Evolutionary conservation across 2,797 vertebrate genomes (phyloP).

Genomic region (Kryptolebias ocellatus): DNA sequence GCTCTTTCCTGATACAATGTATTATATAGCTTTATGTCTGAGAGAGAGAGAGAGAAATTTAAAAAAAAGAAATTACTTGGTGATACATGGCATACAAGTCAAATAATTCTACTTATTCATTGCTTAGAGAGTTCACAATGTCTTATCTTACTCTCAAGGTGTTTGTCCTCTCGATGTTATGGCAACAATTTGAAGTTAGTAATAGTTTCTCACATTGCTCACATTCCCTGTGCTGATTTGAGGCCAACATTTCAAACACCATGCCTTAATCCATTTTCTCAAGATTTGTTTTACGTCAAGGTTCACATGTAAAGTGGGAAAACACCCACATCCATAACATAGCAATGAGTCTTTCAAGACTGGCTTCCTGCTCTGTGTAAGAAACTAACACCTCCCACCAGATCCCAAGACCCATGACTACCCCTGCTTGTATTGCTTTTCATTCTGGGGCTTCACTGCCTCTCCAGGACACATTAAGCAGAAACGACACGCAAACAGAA

Average conservation of each 20-base stretch:
- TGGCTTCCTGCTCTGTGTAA: slow-evolving; percentile 56
- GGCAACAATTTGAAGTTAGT: slow-evolving; percentile 40
- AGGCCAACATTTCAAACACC: slow-evolving; percentile 31
- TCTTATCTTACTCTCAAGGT: slow-evolving; percentile 53
- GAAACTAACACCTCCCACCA: slow-evolving; percentile 65
- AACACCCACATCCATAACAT: slow-evolving; percentile 48
- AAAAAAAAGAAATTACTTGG: slow-evolving; percentile 29
- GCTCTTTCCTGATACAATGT: slow-evolving; percentile 38
- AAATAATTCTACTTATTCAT: slow-evolving; percentile 23
- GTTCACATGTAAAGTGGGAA: slow-evolving; percentile 59
- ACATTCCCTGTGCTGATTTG: slow-evolving; percentile 49
- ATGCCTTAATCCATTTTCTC: slow-evolving; percentile 51
- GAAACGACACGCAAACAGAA: slow-evolving; percentile 52
- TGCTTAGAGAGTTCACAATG: neutral
- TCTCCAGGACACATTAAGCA: slow-evolving; percentile 36
- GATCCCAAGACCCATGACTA: slow-evolving; percentile 42
- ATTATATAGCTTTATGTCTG: slow-evolving; percentile 54
- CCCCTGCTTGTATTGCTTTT: slow-evolving; percentile 32
- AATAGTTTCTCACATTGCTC: slow-evolving; percentile 54
- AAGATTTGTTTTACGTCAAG: slow-evolving; percentile 70
- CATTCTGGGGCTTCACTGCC: slow-evolving; percentile 29
- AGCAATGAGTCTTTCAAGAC: slow-evolving; percentile 21
- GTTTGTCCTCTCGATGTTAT: slow-evolving; percentile 11
- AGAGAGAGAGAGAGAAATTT: neutral
- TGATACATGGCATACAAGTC: slow-evolving; percentile 17